Evolutionary conservation across 2,888 invertebrate species (phyloP).

Genomic region (Drosophila macrospina): DNA sequence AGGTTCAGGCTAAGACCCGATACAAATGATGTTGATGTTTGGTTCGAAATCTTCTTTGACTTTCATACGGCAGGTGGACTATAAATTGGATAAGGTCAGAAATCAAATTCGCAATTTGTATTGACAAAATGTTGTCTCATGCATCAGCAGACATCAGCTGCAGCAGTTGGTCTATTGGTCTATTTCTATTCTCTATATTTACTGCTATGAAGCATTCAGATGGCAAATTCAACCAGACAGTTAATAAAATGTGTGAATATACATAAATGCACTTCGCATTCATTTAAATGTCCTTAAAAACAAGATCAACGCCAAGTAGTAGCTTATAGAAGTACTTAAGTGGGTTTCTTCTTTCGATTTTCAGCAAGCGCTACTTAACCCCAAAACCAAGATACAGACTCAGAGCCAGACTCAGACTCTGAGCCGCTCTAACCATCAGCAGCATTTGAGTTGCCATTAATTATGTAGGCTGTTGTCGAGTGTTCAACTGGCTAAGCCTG

Average conservation of each 20-base stretch:
- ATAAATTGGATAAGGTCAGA: constrained; percentile 36
- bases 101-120: constrained; percentile 5
- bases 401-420: background rate
- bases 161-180: constrained; percentile 2
- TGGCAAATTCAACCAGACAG: background rate
- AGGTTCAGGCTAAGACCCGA: constrained; percentile 6
- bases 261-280: background rate
- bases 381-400: constrained; percentile 15
- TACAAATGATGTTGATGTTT: constrained; percentile 10
- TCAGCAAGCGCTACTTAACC: constrained; percentile 8
- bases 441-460: constrained; percentile 49
- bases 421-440: constrained; percentile 31
- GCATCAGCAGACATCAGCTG: constrained; percentile 30
- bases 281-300: background rate
- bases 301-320: background rate
- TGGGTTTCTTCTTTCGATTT: background rate
- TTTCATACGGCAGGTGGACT: constrained; percentile 29
- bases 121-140: constrained; percentile 27
- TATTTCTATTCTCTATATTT: background rate
- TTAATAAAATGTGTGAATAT: background rate
- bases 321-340: background rate
- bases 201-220: background rate
- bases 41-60: constrained; percentile 7
- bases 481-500: constrained; percentile 54
- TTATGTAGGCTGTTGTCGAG: constrained; percentile 46